These are phyloP conservation scores for Asobara japonica DNA, from an alignment of 1,140 invertebrate genomes.

Conservation along the genomic window DNA sequence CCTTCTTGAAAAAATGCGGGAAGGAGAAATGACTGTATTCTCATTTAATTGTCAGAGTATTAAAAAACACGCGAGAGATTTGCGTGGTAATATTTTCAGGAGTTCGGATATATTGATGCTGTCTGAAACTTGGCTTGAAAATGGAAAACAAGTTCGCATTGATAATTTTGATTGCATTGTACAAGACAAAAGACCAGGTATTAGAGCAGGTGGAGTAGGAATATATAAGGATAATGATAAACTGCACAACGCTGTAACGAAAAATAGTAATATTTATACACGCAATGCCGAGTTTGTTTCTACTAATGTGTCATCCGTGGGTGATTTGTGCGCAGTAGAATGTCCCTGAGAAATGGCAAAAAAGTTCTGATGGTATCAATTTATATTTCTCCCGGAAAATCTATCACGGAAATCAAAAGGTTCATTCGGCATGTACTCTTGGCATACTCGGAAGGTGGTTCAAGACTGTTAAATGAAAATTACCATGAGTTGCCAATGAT, in stretches of 20 bases:
- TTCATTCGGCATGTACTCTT: no score
- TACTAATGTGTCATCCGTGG: not conserved
- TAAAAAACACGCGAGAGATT: slow-evolving; percentile 23
- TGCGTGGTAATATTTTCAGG: slow-evolving; percentile 24
- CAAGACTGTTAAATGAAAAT: no score
- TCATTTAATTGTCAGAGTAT: no score
- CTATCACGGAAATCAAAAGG: no score
- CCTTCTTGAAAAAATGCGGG: slow-evolving; percentile 33
- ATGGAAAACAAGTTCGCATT: no score
- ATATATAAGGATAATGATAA: slow-evolving; percentile 24
- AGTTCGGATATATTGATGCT: slow-evolving; percentile 29
- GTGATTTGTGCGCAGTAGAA: no score
- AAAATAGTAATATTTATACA: slow-evolving; percentile 6
- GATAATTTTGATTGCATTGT: no score
- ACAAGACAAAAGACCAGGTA: slow-evolving; percentile 1
- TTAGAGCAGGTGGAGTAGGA: slow-evolving; percentile 34
- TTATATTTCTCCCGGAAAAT: no score
- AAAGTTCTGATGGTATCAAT: no score
- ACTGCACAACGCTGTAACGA: not conserved
- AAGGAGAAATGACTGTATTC: slow-evolving; percentile 40
- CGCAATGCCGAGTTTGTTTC: slow-evolving; percentile 10
- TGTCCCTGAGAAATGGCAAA: no score
- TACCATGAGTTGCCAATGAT: no score
- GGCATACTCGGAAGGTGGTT: no score
- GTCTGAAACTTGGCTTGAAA: slow-evolving; percentile 4